Evolutionary conservation across 2,797 vertebrate species (phyloP), one percentile per base, ranked within the genome.

Genomic region (Austrolebias charrua): DNA sequence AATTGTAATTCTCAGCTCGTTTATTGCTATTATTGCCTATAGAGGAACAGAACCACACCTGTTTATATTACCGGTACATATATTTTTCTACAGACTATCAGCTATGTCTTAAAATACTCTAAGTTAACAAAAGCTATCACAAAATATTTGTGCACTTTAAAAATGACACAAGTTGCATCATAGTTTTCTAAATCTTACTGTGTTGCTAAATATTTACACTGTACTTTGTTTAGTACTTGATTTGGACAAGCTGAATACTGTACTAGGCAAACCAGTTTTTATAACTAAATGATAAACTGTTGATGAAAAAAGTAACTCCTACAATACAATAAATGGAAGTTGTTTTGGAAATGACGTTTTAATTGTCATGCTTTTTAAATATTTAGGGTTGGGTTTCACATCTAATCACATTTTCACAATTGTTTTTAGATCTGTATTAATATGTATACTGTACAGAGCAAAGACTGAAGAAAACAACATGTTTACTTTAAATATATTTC

Each of bases 381-480:
- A 15, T 15, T 44, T 44, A 8, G 5, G 14, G 14, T 44, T 16
- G 8, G 15, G 15, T 16, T 5, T 44, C 14, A 44, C 16, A 16
- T 16, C 16, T 44, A 40, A 40, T 11, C 11, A 40, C 38, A 40
- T 3, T 12, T 12, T 16, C 4, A 45, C 44, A 18, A 8, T 18
- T 19, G 20, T 12, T 47, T 40, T 47, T 47, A 18, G n/a, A n/a
- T 18, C 12, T 12, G 3, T 19, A 19, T 46, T 46, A 6, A 13
- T 60, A 11, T 58, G 18, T 55, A 56, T 18, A 20, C 6, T 20
- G 20, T 19, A 20, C 6, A 18, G 18, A 18, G 16, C 8, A 47
- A 20, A 20, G 10, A 19, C 9, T 66, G 13, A 35, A 31, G 51
- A 49, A 43, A 6, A 38, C 1, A 47, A 75, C 43, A 54, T 45